Evolutionary conservation across 2,888 invertebrate species (phyloP), one percentile per base, ranked within the genome.

Genomic region (Agrochola lota): DNA sequence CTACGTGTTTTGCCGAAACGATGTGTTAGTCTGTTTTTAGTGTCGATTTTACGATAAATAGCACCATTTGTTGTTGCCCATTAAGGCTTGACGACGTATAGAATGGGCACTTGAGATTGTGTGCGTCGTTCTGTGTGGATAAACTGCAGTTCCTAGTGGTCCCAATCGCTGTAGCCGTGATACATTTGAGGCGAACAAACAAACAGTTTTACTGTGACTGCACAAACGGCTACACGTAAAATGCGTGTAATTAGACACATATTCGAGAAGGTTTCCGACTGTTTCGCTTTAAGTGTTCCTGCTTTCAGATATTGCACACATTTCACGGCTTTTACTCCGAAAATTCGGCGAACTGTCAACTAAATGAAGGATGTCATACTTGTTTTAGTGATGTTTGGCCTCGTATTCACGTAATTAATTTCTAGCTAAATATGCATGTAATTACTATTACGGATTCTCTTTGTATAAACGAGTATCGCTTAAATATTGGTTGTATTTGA

Each of bases 11-110:
- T 91, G 90, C 91, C 91, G 88, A 91, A 94, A 94, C 94, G 94
- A 94, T 90, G 93, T 94, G 94, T 94, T 93, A 93, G 92, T 91
- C 91, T 91, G 92, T 93, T 95, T 95, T 95, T 92, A 95, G 94
- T 94, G 93, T 93, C 94, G 94, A 95, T 95, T 95, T 95, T 93
- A 94, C 95, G 94, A 96, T 95, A 95, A 95, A 95, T 94, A 95
- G 93, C 88, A 90, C 93, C 93, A 94, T 96, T 95, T 94, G 94
- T 94, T 92, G 91, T 90, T 88, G 80, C 87, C 94, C 93, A 94
- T 95, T 94, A 95, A 91, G 91, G 91, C 90, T 91, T 92, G 92
- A 93, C 94, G 93, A 94, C 94, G 91, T 91, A 92, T 91, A 90
- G 93, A 94, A 95, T 94, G 94, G 94, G 90, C 91, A 92, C 93